Conservation (phyloP, 92 coral and sea anemone genomes). For the Zoanthus gigantus region DNA sequence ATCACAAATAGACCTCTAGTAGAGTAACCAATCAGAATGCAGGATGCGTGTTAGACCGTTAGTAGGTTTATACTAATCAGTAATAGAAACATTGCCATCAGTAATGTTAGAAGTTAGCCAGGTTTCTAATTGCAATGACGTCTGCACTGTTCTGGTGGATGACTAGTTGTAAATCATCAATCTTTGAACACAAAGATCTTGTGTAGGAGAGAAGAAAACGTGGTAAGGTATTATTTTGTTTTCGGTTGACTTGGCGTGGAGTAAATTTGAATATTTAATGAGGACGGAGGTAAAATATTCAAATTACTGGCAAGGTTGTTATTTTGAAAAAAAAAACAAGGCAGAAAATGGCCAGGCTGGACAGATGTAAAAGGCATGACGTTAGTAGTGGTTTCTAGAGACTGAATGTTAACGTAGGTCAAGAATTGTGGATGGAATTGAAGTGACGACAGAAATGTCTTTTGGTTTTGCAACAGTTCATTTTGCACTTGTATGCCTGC, state of each 20-base stretch:
- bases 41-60: too few species aligned
- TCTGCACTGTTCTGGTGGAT: conserved; percentile 28
- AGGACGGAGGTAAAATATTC: conserved; percentile 7
- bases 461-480: conserved; percentile 26
- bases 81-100: not conserved
- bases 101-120: conserved; percentile 28
- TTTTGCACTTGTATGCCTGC: conserved; percentile 23
- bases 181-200: conserved; percentile 34
- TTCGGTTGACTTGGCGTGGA: conserved; percentile 18
- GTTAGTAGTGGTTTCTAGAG: conserved; percentile 28
- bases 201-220: conserved; percentile 23
- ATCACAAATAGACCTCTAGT: too few species aligned
- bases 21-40: too few species aligned
- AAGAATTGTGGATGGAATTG: conserved; percentile 24
- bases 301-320: conserved; percentile 25
- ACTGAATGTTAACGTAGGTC: conserved; percentile 30
- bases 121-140: conserved; percentile 40
- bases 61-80: too few species aligned
- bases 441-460: conserved; percentile 7
- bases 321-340: conserved; percentile 14
- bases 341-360: conserved; percentile 24
- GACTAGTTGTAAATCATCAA: conserved; percentile 9
- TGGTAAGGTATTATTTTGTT: conserved; percentile 1
- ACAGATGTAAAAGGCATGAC: conserved; percentile 30
- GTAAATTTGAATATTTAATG: conserved; percentile 21